A percentile compares a stretch with the other conserved stretches of the same genome.
Conservation (phyloP, 2,888 invertebrate species). For the Yponomeuta plumbellus region DNA sequence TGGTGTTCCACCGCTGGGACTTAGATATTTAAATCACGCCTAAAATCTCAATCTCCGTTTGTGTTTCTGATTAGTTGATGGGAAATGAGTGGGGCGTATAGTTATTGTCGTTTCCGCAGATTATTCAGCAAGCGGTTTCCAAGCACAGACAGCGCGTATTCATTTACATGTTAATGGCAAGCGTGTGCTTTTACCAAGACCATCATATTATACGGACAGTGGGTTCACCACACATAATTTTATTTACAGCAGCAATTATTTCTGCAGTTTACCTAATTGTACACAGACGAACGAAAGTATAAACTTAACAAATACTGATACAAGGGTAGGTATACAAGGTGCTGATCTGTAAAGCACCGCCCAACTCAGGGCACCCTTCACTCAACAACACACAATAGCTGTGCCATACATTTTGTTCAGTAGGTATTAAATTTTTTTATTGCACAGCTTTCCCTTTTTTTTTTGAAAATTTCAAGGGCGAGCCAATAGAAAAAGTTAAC, state of each 20-base stretch:
- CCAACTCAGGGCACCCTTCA: too few relatives aligned
- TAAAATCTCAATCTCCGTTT: neutral
- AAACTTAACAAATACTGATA: too few relatives aligned
- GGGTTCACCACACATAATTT: neutral
- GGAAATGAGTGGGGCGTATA: slow-evolving; percentile 4
- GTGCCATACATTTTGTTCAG: too few relatives aligned
- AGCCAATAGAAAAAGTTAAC: too few relatives aligned
- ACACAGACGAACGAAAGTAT: too few relatives aligned
- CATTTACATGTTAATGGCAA: slow-evolving; percentile 66
- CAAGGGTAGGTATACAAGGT: too few relatives aligned
- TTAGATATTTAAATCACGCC: neutral
- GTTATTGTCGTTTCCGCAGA: slow-evolving; percentile 10
- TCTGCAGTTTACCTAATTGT: neutral
- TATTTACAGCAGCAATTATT: neutral
- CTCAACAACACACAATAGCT: too few relatives aligned
- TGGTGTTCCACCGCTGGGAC: too few relatives aligned
- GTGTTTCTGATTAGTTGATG: neutral
- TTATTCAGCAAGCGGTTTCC: slow-evolving; percentile 14
- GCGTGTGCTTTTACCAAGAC: slow-evolving; percentile 34
- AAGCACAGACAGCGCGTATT: slow-evolving; percentile 47
- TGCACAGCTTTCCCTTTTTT: too few relatives aligned
- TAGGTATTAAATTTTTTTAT: too few relatives aligned
- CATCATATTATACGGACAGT: neutral
- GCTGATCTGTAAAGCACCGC: too few relatives aligned
- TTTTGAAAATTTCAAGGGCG: too few relatives aligned